phyloP scores from a whole-genome alignment of 2,888 invertebrate species.

The Tubulanus polymorphus region DNA sequence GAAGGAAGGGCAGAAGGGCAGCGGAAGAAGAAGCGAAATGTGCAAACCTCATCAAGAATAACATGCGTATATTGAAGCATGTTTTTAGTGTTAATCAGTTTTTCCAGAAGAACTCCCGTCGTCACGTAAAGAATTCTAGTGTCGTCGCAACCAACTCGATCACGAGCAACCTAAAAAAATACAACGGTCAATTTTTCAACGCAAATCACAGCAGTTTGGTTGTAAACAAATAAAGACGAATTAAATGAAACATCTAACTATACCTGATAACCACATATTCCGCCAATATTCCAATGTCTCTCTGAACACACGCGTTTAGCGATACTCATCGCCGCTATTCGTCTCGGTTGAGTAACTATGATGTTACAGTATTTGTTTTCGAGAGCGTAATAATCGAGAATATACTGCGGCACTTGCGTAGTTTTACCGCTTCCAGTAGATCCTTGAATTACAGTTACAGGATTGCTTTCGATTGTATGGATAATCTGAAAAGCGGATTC shows the following conservation, averaged over 20 bases:
- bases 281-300: constrained; percentile 75
- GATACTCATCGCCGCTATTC: constrained; percentile 88
- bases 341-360: constrained; percentile 83
- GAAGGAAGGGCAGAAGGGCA: too few species aligned
- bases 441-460: constrained; percentile 82
- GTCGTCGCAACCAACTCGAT: constrained; percentile 59
- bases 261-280: constrained; percentile 85
- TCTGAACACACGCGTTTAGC: constrained; percentile 80
- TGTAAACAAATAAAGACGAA: neutral
- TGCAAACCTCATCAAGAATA: constrained; percentile 73
- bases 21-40: neutral
- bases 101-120: constrained; percentile 81
- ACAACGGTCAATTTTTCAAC: too few species aligned
- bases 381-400: constrained; percentile 72
- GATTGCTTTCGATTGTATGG: constrained; percentile 70
- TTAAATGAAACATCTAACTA: neutral
- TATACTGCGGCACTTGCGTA: constrained; percentile 85
- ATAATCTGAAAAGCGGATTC: constrained; percentile 69
- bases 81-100: constrained; percentile 66
- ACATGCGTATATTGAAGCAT: constrained; percentile 81
- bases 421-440: constrained; percentile 94
- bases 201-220: neutral
- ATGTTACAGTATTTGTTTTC: constrained; percentile 72
- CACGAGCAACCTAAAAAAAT: constrained; percentile 51
- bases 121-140: constrained; percentile 83